These are phyloP conservation scores for Coryphaenoides rupestris DNA, from an alignment of 2,113 vertebrate genomes.

Conservation along the genomic window DNA sequence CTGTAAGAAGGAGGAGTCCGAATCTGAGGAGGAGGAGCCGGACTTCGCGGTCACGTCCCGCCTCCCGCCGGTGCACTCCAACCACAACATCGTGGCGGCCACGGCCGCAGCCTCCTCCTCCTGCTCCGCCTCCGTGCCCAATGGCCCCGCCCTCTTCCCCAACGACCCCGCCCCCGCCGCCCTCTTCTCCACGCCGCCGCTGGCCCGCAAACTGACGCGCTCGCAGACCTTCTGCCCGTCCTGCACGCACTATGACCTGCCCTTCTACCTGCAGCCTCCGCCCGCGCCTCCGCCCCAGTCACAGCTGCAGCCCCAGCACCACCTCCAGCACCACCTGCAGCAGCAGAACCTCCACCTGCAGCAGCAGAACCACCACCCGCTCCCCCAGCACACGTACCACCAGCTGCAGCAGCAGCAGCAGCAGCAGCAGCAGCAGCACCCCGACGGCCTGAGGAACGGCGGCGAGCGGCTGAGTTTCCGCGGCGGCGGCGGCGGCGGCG, in stretches of 20 bases:
- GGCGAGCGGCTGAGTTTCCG: constrained; percentile 83
- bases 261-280: constrained; percentile 86
- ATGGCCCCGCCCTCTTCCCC: constrained; percentile 83
- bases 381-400: constrained; percentile 74
- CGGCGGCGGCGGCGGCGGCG: too few species aligned
- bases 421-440: too few species aligned
- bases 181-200: constrained; percentile 79
- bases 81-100: constrained; percentile 85
- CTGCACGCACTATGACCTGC: constrained; percentile 83
- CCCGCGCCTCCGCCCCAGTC: constrained; percentile 72
- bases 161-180: constrained; percentile 78
- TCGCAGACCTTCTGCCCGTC: constrained; percentile 83
- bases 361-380: constrained; percentile 65
- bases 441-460: constrained; percentile 74
- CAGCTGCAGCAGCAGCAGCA: too few species aligned
- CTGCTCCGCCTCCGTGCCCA: constrained; percentile 66
- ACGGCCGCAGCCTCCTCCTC: constrained; percentile 56
- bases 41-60: constrained; percentile 89
- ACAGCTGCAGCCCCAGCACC: too few species aligned
- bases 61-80: constrained; percentile 87
- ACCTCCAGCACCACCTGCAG: not conserved
- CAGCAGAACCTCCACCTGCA: constrained; percentile 68
- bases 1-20: constrained; percentile 90
- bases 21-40: constrained; percentile 97
- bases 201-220: constrained; percentile 75